Evolutionary conservation across 2,113 vertebrate species (phyloP), one percentile per base, ranked within the genome.

Genomic region (Mandrillus leucophaeus): DNA sequence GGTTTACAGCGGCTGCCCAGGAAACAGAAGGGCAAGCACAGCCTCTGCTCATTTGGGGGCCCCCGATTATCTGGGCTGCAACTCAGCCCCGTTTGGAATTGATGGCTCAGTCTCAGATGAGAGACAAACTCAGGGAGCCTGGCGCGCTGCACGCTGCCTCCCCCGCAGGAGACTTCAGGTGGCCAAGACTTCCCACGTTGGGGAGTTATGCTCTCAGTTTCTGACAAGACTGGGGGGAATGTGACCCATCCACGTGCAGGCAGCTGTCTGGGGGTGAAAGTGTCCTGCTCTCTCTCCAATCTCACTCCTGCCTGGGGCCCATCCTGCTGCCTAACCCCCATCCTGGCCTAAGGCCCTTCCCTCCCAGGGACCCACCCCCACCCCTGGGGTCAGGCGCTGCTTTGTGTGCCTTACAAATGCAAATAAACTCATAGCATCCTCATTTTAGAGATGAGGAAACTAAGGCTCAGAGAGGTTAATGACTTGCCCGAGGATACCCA

Each of bases 231-330:
- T 11, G 27, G 57, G 8, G 52, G 25, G 13, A 3, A 6, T 10
- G 38, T 45, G 57, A 66, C 27, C 18, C 35, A 10, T 10, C 11
- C 11, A 0, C 1, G 8, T 40, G n/a, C 55, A 6, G 13, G 32
- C 52, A 43, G 85, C 55, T 8, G 14, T 57, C 59, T 38, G 12
- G 5, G 5, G 27, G 40, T 4, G 57, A 17, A 5, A 10, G 72
- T 4, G 20, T 78, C 48, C 6, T 0, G 32, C 12, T 3, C 1
- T 11, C 8, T 8, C 30, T 48, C 35, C 35, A 45, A 2, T 35
- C 75, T 25, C 45, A 17, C 4, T 50, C 70, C 50, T 35, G 25
- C 22, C 4, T 35, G 57, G 6, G 12, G 25, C 85, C 18, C 68
- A 38, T n/a, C 18, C 45, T 14, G 61, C 27, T 32, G 61, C 61